These are phyloP conservation scores for Nothocercus julius DNA, from an alignment of 2,113 vertebrate genomes.

Conservation along the genomic window DNA sequence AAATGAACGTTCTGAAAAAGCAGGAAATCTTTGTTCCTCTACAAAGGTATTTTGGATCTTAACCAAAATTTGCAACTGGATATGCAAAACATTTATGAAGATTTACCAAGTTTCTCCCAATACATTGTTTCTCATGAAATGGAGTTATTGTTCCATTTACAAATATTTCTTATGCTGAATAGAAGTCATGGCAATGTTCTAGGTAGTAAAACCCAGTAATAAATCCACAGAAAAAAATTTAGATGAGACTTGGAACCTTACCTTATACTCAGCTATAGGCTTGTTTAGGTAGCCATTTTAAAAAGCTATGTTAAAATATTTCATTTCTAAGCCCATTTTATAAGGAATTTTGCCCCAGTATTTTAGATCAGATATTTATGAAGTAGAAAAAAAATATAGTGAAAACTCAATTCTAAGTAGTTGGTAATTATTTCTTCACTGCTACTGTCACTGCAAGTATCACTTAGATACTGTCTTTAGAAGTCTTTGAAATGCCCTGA, in stretches of 20 bases:
- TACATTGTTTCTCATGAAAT: neutral
- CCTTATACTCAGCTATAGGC: neutral
- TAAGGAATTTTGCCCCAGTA: neutral
- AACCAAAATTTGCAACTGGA: neutral
- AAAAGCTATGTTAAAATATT: neutral
- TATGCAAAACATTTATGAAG: neutral
- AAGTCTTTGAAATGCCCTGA: neutral
- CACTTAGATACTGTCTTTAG: neutral
- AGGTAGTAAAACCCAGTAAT: neutral
- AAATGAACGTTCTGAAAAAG: neutral
- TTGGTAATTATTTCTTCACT: neutral
- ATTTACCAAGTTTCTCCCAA: neutral
- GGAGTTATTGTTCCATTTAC: neutral
- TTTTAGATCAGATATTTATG: neutral
- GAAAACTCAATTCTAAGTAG: neutral
- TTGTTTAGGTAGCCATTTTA: neutral
- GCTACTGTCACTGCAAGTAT: neutral
- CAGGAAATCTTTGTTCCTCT: neutral
- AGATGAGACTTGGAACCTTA: neutral
- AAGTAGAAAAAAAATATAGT: neutral
- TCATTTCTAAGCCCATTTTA: neutral
- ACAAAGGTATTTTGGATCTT: neutral
- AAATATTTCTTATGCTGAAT: neutral
- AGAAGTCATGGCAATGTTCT: neutral
- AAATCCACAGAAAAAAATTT: neutral